phyloP scores from a whole-genome alignment of 2,797 vertebrate genomes.

The Onychomys leucogaster region DNA sequence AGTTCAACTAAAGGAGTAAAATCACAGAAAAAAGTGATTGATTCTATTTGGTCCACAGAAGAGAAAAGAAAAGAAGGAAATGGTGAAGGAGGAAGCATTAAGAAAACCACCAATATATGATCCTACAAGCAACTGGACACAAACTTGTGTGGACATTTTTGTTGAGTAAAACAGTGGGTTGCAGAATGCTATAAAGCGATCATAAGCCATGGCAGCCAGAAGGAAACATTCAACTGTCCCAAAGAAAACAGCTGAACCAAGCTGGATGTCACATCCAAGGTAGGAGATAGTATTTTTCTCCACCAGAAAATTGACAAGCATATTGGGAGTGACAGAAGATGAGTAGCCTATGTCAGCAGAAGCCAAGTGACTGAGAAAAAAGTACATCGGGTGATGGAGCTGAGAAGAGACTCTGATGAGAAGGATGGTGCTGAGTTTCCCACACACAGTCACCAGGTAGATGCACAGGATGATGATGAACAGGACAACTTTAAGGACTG shows the following conservation, averaged over 20 bases:
- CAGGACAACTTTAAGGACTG: constrained; percentile 59
- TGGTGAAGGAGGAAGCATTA: constrained; percentile 2
- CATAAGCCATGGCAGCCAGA: constrained; percentile 81
- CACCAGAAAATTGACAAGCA: constrained; percentile 75
- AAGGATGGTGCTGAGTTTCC: constrained; percentile 69
- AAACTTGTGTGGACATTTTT: constrained; percentile 71
- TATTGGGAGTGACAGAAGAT: constrained; percentile 75
- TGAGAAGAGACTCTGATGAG: constrained; percentile 72
- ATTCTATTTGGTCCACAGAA: constrained; percentile 70
- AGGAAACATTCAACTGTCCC: constrained; percentile 72
- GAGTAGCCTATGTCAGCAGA: constrained; percentile 79
- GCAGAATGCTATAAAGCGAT: constrained; percentile 78
- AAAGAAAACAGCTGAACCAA: constrained; percentile 76
- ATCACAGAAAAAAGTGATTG: constrained; percentile 79
- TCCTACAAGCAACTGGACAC: constrained; percentile 65
- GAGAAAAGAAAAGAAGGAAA: constrained; percentile 7
- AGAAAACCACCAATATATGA: constrained; percentile 64
- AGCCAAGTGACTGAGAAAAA: constrained; percentile 82
- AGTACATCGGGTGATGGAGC: constrained; percentile 80
- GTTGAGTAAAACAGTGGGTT: constrained; percentile 69
- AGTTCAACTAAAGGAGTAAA: constrained; percentile 51
- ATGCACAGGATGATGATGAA: constrained; percentile 56
- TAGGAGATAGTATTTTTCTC: constrained; percentile 77
- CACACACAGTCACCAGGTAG: constrained; percentile 70
- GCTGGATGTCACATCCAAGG: constrained; percentile 72